These are phyloP conservation scores for Eristalinus aeneus DNA, from an alignment of 2,888 invertebrate species.

Conservation along the genomic window DNA sequence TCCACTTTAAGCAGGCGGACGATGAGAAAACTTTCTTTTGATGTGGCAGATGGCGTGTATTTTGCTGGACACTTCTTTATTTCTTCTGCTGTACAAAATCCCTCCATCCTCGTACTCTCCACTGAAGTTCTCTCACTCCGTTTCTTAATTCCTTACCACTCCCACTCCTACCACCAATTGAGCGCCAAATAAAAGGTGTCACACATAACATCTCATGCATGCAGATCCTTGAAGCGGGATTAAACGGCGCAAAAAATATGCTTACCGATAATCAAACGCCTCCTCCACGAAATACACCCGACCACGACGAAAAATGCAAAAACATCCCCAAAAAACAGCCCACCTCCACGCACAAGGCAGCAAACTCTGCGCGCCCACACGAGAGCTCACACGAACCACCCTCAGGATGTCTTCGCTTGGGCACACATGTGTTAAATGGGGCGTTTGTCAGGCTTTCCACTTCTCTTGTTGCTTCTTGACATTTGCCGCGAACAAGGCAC, in stretches of 20 bases:
- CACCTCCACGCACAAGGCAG: background rate
- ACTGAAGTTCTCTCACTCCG: too few species aligned
- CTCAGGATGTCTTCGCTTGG: slow-evolving; percentile 49
- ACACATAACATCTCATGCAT: slow-evolving; percentile 67
- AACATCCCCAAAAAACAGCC: background rate
- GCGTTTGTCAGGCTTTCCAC: slow-evolving; percentile 72
- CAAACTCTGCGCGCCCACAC: background rate
- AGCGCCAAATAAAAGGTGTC: slow-evolving; percentile 60
- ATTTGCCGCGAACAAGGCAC: slow-evolving; percentile 41
- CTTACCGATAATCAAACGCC: background rate
- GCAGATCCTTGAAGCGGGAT: slow-evolving; percentile 61
- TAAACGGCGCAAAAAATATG: slow-evolving; percentile 60
- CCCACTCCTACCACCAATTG: too few species aligned
- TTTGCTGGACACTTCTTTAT: too few species aligned
- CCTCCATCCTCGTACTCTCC: too few species aligned
- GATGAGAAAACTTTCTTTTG: too few species aligned
- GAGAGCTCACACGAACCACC: slow-evolving; percentile 27
- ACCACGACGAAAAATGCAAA: slow-evolving; percentile 30
- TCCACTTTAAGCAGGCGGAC: too few species aligned
- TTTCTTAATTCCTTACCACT: too few species aligned
- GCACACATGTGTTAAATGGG: slow-evolving; percentile 73
- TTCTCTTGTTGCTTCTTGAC: slow-evolving; percentile 63
- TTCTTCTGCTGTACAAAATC: too few species aligned
- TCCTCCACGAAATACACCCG: background rate
- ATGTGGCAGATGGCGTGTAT: too few species aligned